Conservation (phyloP, 2,113 vertebrate species). For the Hystrix brachyura region DNA sequence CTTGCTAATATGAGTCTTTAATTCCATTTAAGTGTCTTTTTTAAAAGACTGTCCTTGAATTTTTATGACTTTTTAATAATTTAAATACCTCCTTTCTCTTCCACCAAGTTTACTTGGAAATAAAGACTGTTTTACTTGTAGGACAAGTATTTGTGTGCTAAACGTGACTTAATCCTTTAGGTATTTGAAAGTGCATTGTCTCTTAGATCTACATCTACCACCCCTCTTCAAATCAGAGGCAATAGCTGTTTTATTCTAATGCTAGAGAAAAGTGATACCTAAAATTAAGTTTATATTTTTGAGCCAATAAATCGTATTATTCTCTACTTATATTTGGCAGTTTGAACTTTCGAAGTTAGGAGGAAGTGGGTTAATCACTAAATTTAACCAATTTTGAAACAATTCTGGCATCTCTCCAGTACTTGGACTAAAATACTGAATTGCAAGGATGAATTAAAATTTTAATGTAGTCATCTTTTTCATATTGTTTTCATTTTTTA, state of each 20-base stretch:
- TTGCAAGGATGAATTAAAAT: conserved; percentile 25
- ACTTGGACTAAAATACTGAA: neutral
- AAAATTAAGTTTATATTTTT: conserved; percentile 29
- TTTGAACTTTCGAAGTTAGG: conserved; percentile 38
- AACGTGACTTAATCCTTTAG: conserved; percentile 61
- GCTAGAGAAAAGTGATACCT: neutral
- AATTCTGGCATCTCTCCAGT: conserved; percentile 13
- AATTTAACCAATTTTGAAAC: neutral
- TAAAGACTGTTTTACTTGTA: conserved; percentile 30
- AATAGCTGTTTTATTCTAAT: conserved; percentile 1
- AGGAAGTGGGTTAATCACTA: neutral
- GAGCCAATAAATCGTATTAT: neutral
- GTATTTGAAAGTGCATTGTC: conserved; percentile 59
- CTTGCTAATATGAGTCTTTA: neutral
- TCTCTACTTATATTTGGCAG: neutral
- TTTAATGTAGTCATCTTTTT: conserved; percentile 3
- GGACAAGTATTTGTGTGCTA: conserved; percentile 52
- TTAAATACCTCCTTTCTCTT: conserved; percentile 3
- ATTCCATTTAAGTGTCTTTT: neutral
- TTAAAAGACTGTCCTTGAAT: neutral
- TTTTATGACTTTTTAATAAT: conserved; percentile 29
- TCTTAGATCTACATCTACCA: neutral
- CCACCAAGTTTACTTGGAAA: conserved; percentile 28
- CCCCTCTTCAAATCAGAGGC: neutral
- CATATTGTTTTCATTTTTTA: conserved; percentile 29